These are phyloP conservation scores for Pachyuromys duprasi DNA, from an alignment of 2,797 vertebrate species.

Conservation along the genomic window DNA sequence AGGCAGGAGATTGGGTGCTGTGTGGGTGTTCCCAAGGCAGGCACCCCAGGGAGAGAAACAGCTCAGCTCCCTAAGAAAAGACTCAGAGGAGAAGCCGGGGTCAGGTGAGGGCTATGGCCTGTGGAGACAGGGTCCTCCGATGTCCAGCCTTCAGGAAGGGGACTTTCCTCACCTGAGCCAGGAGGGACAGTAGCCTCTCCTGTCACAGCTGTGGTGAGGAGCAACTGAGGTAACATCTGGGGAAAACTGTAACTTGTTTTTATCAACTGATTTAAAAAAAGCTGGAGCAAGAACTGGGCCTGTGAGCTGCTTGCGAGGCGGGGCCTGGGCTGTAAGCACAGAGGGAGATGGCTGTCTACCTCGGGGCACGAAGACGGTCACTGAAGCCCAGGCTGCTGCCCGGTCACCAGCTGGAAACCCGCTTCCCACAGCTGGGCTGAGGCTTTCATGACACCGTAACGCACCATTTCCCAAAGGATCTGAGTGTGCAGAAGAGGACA, in stretches of 20 bases:
- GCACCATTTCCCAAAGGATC: not conserved
- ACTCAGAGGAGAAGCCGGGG: not conserved
- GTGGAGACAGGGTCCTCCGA: not conserved
- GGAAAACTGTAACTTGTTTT: not conserved
- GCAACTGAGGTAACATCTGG: too few species aligned
- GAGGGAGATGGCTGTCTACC: not conserved
- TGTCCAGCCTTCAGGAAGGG: not conserved
- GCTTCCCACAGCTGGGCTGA: not conserved
- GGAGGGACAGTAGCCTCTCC: not conserved
- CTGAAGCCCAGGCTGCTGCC: not conserved
- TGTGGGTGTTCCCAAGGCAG: not conserved
- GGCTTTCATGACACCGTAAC: not conserved
- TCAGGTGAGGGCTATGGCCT: not conserved
- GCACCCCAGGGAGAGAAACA: not conserved
- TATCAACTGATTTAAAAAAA: not conserved
- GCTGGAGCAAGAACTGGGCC: not conserved
- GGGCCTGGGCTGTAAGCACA: not conserved
- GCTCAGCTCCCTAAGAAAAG: not conserved
- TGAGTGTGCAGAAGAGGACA: not conserved
- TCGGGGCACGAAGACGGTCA: not conserved
- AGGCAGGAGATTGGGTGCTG: too few species aligned
- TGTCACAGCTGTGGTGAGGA: not conserved
- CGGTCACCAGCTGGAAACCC: not conserved
- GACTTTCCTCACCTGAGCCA: not conserved
- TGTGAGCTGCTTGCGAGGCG: not conserved